A percentile compares a stretch with the other conserved stretches of the same genome.
Evolutionary conservation across 1,140 invertebrate genomes (phyloP).

Genomic region (Akabosia matsudoensis): DNA sequence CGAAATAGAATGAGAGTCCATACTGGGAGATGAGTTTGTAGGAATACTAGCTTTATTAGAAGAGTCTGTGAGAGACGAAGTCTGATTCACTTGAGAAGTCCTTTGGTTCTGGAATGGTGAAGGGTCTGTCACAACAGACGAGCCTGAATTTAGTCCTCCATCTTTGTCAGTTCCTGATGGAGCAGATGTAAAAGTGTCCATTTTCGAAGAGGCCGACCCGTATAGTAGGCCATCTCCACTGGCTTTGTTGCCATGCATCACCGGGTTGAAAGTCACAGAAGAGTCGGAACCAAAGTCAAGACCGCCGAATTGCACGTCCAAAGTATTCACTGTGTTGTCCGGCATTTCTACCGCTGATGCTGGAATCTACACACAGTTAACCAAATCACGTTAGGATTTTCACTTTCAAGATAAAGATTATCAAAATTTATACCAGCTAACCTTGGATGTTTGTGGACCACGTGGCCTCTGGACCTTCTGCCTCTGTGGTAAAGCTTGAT

Average conservation of each 20-base stretch:
- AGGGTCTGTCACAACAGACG: constrained; percentile 15
- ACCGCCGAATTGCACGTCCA: constrained; percentile 91
- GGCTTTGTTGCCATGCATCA: constrained; percentile 36
- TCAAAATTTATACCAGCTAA: no score
- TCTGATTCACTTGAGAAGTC: constrained; percentile 4
- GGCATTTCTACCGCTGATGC: constrained; percentile 93
- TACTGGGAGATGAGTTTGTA: background rate
- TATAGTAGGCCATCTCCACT: constrained; percentile 40
- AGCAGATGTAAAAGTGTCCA: constrained; percentile 34
- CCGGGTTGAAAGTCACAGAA: constrained; percentile 41
- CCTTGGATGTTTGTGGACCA: constrained; percentile 78
- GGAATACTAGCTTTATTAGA: constrained; percentile 10
- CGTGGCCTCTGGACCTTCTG: constrained; percentile 62
- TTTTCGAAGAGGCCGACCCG: constrained; percentile 26
- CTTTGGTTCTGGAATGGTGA: constrained; percentile 43
- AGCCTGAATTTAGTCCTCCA: constrained; percentile 11
- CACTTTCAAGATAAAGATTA: background rate
- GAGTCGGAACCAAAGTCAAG: constrained; percentile 65
- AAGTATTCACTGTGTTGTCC: constrained; percentile 71
- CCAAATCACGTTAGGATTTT: constrained; percentile 39
- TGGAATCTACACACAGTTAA: constrained; percentile 65
- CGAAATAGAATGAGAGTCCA: constrained; percentile 21
- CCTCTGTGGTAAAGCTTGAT: constrained; percentile 47
- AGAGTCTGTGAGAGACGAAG: background rate
- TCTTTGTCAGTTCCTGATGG: constrained; percentile 32